Evolutionary conservation across 2,888 invertebrate genomes (phyloP).

Genomic region (Stenchaetothrips biformis): DNA sequence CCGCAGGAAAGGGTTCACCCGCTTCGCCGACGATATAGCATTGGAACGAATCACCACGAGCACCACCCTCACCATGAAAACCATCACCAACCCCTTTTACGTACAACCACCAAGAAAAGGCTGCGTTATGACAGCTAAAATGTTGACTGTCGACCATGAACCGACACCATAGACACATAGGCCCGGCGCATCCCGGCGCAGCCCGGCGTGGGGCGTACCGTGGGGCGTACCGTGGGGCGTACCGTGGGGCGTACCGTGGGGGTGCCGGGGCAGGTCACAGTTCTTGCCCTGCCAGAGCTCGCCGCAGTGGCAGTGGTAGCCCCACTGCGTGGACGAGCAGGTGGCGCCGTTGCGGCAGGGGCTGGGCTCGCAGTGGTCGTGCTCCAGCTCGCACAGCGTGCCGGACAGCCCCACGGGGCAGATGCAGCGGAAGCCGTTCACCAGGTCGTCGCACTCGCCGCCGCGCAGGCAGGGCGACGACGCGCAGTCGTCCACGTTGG

Average conservation of each 20-base stretch:
- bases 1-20: too few species aligned
- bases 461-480: constrained; percentile 83
- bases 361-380: constrained; percentile 82
- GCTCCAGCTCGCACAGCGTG: constrained; percentile 80
- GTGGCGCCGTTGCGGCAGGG: constrained; percentile 83
- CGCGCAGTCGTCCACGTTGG: constrained; percentile 83
- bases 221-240: too few species aligned
- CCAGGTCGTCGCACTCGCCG: constrained; percentile 81
- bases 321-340: constrained; percentile 81
- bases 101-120: too few species aligned
- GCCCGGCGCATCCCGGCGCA: too few species aligned
- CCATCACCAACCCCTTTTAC: too few species aligned
- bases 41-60: too few species aligned
- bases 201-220: too few species aligned
- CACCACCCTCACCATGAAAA: too few species aligned
- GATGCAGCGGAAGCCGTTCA: constrained; percentile 80
- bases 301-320: constrained; percentile 89
- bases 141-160: too few species aligned
- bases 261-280: constrained; percentile 59
- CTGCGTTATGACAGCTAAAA: too few species aligned
- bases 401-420: constrained; percentile 87
- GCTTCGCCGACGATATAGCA: too few species aligned
- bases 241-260: constrained; percentile 22
- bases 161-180: too few species aligned
- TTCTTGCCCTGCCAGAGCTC: constrained; percentile 83